These are phyloP conservation scores for Pecten maximus DNA, from an alignment of 2,888 invertebrate genomes.

Conservation along the genomic window DNA sequence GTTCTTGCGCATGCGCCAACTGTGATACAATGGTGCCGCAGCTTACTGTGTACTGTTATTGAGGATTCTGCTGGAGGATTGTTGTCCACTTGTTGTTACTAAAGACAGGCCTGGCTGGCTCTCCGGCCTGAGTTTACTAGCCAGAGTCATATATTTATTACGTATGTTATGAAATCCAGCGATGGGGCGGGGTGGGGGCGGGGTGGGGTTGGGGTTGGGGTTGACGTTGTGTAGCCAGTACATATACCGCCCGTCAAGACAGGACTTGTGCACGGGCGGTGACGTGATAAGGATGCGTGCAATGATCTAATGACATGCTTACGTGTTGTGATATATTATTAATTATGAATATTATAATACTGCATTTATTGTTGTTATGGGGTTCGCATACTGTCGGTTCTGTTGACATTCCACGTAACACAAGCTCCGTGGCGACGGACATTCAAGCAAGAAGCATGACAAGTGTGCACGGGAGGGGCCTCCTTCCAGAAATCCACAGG, in stretches of 20 bases:
- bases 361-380: slow-evolving; percentile 22
- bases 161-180: slow-evolving; percentile 24
- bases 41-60: neutral
- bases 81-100: neutral
- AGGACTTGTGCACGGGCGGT: slow-evolving; percentile 32
- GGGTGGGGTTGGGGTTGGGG: neutral
- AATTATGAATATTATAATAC: slow-evolving; percentile 10
- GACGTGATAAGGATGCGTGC: slow-evolving; percentile 24
- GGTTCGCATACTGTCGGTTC: neutral
- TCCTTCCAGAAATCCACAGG: neutral
- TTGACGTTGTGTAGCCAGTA: slow-evolving; percentile 3
- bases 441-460: slow-evolving; percentile 10
- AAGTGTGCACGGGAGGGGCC: neutral
- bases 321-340: slow-evolving; percentile 28
- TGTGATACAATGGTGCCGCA: slow-evolving; percentile 35
- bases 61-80: neutral
- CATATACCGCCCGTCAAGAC: slow-evolving; percentile 19
- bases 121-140: neutral
- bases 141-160: slow-evolving; percentile 22
- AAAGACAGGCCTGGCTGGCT: neutral
- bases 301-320: neutral
- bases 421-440: neutral
- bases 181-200: neutral
- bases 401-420: neutral
- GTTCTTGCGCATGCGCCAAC: slow-evolving; percentile 23